phyloP scores from a whole-genome alignment of 2,888 invertebrate species.

The Hypercompe scribonia region DNA sequence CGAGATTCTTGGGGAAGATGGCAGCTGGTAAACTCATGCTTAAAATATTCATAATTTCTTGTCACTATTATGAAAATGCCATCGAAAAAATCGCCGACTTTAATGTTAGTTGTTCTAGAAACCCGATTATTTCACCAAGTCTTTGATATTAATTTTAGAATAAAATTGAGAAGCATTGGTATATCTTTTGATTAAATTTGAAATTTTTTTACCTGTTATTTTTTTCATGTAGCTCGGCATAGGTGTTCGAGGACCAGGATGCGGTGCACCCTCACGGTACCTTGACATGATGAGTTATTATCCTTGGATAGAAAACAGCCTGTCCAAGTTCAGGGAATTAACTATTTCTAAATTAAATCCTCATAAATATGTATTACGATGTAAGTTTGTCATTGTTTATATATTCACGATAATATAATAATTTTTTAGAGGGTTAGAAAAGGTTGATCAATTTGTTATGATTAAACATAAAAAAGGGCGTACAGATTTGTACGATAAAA shows the following conservation, averaged over 20 bases:
- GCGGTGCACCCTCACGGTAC: constrained; percentile 72
- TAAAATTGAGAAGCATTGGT: no score
- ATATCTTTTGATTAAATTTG: neutral
- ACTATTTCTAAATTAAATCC: constrained; percentile 68
- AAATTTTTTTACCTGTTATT: neutral
- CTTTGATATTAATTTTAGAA: no score
- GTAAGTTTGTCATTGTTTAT: constrained; percentile 51
- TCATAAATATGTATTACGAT: constrained; percentile 68
- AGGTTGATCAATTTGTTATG: neutral
- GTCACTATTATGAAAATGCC: neutral
- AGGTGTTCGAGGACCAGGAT: constrained; percentile 73
- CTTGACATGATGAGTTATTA: constrained; percentile 75
- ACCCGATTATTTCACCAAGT: neutral
- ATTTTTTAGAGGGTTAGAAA: neutral
- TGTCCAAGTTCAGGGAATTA: constrained; percentile 62
- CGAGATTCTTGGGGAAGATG: constrained; percentile 76
- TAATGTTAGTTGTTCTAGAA: neutral
- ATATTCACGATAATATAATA: neutral
- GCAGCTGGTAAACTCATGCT: constrained; percentile 61
- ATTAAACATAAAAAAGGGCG: neutral
- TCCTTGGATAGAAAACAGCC: constrained; percentile 67
- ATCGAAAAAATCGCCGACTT: neutral
- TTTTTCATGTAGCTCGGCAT: constrained; percentile 63
- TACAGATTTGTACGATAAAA: no score
- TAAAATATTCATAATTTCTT: neutral